phyloP scores from a whole-genome alignment of 2,797 vertebrate species.

The Staurois parvus region DNA sequence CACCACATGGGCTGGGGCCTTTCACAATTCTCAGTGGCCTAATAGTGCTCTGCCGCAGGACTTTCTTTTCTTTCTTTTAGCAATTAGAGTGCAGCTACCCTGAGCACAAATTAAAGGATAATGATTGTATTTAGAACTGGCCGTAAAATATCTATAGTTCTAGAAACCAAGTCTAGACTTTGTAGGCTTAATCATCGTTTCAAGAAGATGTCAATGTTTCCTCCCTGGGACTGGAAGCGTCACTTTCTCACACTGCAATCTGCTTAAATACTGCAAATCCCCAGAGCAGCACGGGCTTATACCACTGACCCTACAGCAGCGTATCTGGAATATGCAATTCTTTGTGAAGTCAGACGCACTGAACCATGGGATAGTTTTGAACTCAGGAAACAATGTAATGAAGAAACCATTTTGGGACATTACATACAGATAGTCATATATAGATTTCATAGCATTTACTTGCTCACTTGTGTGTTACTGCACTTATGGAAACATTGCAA shows the following conservation, averaged over 20 bases:
- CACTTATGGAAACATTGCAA: no score
- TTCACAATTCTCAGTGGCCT: slow-evolving; percentile 71
- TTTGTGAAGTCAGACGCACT: slow-evolving; percentile 1
- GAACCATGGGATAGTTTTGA: not conserved
- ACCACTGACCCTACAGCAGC: slow-evolving; percentile 3
- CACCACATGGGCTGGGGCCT: slow-evolving; percentile 92
- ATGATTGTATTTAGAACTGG: slow-evolving; percentile 67
- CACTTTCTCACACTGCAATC: slow-evolving; percentile 50
- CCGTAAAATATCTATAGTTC: slow-evolving; percentile 61
- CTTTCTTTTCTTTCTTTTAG: slow-evolving; percentile 62
- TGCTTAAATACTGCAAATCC: slow-evolving; percentile 8
- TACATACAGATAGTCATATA: not conserved
- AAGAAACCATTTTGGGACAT: not conserved
- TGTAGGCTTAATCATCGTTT: slow-evolving; percentile 62
- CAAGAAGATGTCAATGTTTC: slow-evolving; percentile 57
- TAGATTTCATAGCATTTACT: not conserved
- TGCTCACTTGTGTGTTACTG: no score
- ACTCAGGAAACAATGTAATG: not conserved
- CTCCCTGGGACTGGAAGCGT: slow-evolving; percentile 16
- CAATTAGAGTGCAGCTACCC: slow-evolving; percentile 72
- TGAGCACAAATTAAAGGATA: slow-evolving; percentile 71
- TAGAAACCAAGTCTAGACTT: slow-evolving; percentile 55
- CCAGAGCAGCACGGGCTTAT: not conserved
- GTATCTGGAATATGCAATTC: slow-evolving; percentile 8
- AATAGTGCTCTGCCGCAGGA: slow-evolving; percentile 72